phyloP scores from a whole-genome alignment of 1,140 invertebrate genomes.

The Eulimnadia texana region DNA sequence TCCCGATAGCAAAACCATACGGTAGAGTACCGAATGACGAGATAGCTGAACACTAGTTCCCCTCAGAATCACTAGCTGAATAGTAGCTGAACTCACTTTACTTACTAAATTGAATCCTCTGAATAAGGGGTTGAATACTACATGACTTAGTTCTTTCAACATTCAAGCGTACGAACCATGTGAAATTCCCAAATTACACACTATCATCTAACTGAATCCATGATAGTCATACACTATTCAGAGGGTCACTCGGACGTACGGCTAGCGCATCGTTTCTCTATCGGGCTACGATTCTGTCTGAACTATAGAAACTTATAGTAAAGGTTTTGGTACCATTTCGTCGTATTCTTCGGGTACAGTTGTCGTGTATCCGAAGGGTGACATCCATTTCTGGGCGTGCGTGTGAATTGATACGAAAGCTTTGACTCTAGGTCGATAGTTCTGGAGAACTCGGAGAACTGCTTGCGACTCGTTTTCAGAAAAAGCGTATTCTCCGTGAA shows the following conservation, averaged over 20 bases:
- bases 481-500: conserved; percentile 42
- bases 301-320: neutral
- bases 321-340: conserved; percentile 24
- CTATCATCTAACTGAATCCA: too few relatives aligned
- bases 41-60: too few relatives aligned
- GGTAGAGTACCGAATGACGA: too few relatives aligned
- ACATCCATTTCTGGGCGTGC: conserved; percentile 18
- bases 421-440: conserved; percentile 28
- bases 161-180: too few relatives aligned
- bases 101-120: too few relatives aligned
- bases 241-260: too few relatives aligned
- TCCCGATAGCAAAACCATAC: neutral
- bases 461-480: conserved; percentile 46
- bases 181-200: too few relatives aligned
- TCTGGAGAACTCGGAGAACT: conserved; percentile 32
- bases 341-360: conserved; percentile 27
- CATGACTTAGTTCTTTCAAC: too few relatives aligned
- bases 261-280: neutral
- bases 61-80: too few relatives aligned
- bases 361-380: conserved; percentile 45
- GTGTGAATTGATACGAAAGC: conserved; percentile 39
- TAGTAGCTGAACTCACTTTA: too few relatives aligned
- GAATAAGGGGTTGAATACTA: too few relatives aligned
- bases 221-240: too few relatives aligned
- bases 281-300: neutral